Percentiles rank a stretch among this genome's conserved stretches.
phyloP scores from a whole-genome alignment of 1,140 invertebrate genomes.

The Macrostomum lignano region DNA sequence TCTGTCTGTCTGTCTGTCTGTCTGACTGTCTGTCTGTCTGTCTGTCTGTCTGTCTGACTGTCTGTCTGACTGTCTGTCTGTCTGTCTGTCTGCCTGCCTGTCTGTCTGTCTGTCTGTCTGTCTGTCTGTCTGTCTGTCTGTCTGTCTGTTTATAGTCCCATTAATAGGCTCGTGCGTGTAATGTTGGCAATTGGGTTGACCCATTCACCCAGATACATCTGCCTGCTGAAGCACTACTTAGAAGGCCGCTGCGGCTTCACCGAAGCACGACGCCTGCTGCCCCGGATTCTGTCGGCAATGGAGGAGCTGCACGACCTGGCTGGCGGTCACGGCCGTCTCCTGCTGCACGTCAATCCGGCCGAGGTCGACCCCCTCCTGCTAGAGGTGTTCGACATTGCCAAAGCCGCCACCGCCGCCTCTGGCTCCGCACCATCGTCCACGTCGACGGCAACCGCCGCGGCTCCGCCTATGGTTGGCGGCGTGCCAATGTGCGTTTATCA shows the following conservation, averaged over 20 bases:
- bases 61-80: no score
- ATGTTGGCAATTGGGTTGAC: no score
- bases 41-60: no score
- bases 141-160: neutral
- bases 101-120: no score
- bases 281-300: constrained; percentile 50
- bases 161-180: constrained; percentile 23
- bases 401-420: no score
- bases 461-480: no score
- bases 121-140: neutral
- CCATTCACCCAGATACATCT: constrained; percentile 68
- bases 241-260: constrained; percentile 40
- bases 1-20: no score
- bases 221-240: constrained; percentile 53
- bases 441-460: no score
- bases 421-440: no score
- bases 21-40: no score
- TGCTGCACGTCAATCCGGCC: constrained; percentile 57
- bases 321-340: constrained; percentile 54
- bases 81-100: no score
- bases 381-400: constrained; percentile 72
- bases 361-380: constrained; percentile 60
- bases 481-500: no score
- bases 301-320: constrained; percentile 52
- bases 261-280: constrained; percentile 12